Conservation (phyloP, 2,888 invertebrate species). For the Podotricha telesiphe region DNA sequence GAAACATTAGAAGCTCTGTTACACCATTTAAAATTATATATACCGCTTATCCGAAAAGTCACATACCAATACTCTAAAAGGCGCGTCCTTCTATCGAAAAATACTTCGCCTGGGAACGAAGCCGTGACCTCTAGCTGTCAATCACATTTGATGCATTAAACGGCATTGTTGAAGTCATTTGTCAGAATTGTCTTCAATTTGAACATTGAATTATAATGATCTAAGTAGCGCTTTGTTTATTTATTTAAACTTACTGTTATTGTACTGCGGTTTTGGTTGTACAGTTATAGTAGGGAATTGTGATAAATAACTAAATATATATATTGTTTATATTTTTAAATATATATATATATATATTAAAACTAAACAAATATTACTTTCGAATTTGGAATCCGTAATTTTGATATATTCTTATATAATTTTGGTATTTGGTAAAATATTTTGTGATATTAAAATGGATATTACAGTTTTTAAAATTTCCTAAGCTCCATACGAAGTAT, state of each 20-base stretch:
- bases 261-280: not conserved
- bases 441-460: no score
- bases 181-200: slow-evolving; percentile 24
- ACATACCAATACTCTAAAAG: slow-evolving; percentile 37
- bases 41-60: slow-evolving; percentile 23
- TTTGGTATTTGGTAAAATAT: no score
- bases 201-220: slow-evolving; percentile 10
- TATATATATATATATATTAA: no score
- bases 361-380: no score
- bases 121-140: slow-evolving; percentile 47
- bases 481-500: no score
- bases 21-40: not conserved
- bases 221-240: slow-evolving; percentile 10
- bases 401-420: no score
- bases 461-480: no score
- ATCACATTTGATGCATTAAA: slow-evolving; percentile 38
- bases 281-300: not conserved
- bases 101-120: slow-evolving; percentile 46
- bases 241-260: not conserved
- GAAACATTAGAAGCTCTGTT: not conserved
- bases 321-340: no score
- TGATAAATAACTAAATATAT: no score
- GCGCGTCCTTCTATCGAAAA: slow-evolving; percentile 40
- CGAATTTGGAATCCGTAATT: no score
- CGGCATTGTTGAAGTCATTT: slow-evolving; percentile 31